Evolutionary conservation across 2,797 vertebrate genomes (phyloP), one percentile per base, ranked within the genome.

Genomic region (Crenichthys baileyi): DNA sequence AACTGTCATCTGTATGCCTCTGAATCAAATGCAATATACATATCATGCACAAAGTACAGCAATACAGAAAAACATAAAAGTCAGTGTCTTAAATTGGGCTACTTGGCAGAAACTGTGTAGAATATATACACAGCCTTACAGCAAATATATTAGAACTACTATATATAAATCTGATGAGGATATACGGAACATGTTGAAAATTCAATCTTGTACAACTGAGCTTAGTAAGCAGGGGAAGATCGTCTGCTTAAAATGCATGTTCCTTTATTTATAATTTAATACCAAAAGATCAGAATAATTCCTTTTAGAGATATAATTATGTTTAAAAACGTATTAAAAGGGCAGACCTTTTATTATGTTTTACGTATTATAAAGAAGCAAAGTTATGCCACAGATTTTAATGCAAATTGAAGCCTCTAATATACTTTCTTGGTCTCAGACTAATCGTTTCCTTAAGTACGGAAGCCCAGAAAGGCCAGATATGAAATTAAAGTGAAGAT

Each of bases 161-260:
- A 71, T 86, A 87, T 88, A 92, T 78, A 89, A 92, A 90, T 91
- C 79, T 83, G 77, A 88, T 39, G 53, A 82, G 74, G 87, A 86
- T 63, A 58, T 70, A 70, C 85, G 79, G 85, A 79, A 84, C 92
- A 89, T 83, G 90, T 90, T 90, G 91, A 91, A 92, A 91, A 90
- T 95, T 95, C 94, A 96, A 95, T 95, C 91, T 94, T 92, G 81
- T 88, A 93, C 91, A 93, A 86, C 85, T 85, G 73, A 84, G 80
- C 82, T 92, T 81, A 63, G 83, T 24, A 61, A 29, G n/a, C 77
- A 67, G 63, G 56, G 76, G 76, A 72, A 76, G 81, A 85, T 84
- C 81, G 75, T 88, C 70, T 58, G 41, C 65, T 63, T 88, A 75
- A 88, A 91, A 63, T 83, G 81, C 73, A 73, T 84, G 68, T 89